Evolutionary conservation across 2,113 vertebrate genomes (phyloP), one percentile per base, ranked within the genome.

Genomic region (Tupaia tana): DNA sequence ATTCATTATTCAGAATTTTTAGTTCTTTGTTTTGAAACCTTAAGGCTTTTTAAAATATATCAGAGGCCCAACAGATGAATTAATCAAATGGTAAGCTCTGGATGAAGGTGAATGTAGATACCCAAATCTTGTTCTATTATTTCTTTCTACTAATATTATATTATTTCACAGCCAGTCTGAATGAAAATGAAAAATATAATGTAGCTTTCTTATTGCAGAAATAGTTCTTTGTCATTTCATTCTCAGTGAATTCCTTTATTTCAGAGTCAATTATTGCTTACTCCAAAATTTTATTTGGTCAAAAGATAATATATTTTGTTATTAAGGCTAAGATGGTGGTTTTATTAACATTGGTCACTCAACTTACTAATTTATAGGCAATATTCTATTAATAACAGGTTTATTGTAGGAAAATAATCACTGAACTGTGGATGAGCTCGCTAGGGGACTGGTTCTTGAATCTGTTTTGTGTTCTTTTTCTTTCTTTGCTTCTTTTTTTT

Each of bases 1-100:
- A 25, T 96, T 91, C 31, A 19, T 5, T 87, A 25, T 93, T 94
- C 34, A 88, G 16, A 91, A 93, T 43, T 54, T 29, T 24, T 66
- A 66, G 27, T 29, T 86, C 34, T 84, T 77, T 77, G 52, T 64
- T 84, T 86, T 71, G 8, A 75, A 86, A 77, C 19, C 20, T 81
- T 80, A 85, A 84, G 19, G 6, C 14, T 31, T 77, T n/a, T 61
- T 56, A 83, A 83, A 85, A 84, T n/a, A 20, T 92, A 66, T 5
- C 34, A 3, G 16, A 82, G 13, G 9, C 13, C 13, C 34, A 87
- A 69, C 27, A 87, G 56, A 90, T 61, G 9, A 94, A 83, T 59
- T 82, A 74, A 89, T 22, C 20, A 93, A 93, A 25, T 79, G 6
- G 9, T 75, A 91, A 94, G 24, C 22, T 66, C 19, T 93, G 67